These are phyloP conservation scores for Seira sanloemensis DNA, from an alignment of 2,888 invertebrate species.

Conservation along the genomic window DNA sequence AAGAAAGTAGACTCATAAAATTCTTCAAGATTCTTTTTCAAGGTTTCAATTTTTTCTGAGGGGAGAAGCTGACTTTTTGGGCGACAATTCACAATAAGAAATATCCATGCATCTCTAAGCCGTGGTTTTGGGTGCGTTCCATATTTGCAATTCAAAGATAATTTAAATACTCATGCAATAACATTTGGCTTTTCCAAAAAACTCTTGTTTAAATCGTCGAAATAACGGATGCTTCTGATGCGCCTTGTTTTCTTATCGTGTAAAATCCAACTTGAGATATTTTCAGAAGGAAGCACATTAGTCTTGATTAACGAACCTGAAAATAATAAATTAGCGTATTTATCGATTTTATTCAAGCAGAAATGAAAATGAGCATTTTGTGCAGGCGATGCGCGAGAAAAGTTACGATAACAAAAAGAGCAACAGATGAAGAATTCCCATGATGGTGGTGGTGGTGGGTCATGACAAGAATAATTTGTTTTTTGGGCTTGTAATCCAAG, in stretches of 20 bases:
- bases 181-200: too few species aligned
- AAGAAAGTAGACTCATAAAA: too few species aligned
- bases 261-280: neutral
- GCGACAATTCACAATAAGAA: too few species aligned
- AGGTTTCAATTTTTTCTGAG: too few species aligned
- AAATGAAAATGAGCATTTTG: conserved; percentile 43
- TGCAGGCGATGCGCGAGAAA: neutral
- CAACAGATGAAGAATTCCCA: too few species aligned
- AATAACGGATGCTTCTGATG: conserved; percentile 13
- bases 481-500: conserved; percentile 8
- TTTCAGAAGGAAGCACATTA: conserved; percentile 23
- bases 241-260: neutral
- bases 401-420: neutral
- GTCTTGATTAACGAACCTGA: conserved; percentile 62
- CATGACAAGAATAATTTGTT: neutral
- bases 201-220: conserved; percentile 20
- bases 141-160: too few species aligned
- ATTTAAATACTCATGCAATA: too few species aligned
- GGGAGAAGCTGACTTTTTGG: too few species aligned
- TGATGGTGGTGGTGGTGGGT: neutral
- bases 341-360: conserved; percentile 56
- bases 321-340: conserved; percentile 55
- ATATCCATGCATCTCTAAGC: too few species aligned
- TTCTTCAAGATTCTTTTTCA: too few species aligned
- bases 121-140: too few species aligned